Conservation (phyloP, 2,797 vertebrate genomes). For the Tarsius wallacei region DNA sequence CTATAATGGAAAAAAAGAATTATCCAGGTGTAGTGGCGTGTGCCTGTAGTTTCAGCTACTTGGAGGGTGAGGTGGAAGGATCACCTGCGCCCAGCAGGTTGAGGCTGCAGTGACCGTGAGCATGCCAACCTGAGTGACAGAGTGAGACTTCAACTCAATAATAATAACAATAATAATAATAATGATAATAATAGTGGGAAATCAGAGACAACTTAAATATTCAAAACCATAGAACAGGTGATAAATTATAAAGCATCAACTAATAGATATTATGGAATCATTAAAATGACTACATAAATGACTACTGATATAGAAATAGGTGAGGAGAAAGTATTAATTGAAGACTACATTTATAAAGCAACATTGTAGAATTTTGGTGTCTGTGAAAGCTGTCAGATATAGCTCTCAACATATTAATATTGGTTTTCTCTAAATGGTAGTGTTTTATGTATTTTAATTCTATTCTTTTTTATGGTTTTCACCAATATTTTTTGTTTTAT, state of each 20-base stretch:
- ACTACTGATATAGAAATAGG: not conserved
- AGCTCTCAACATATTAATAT: not conserved
- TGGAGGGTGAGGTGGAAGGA: no score
- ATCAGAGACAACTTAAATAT: not conserved
- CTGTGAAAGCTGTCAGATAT: not conserved
- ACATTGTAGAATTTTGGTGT: not conserved
- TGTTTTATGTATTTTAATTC: not conserved
- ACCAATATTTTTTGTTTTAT: not conserved
- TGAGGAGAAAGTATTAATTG: not conserved
- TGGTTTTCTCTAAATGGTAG: not conserved
- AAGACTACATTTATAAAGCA: not conserved
- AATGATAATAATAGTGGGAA: not conserved
- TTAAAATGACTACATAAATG: not conserved
- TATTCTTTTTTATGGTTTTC: not conserved
- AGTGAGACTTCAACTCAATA: no score
- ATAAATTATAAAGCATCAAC: not conserved
- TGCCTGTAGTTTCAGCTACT: no score
- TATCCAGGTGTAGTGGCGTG: no score
- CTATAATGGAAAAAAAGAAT: no score
- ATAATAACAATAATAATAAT: no score
- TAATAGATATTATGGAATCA: not conserved
- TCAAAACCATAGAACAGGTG: not conserved
- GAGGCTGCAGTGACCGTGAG: no score
- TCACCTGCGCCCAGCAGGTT: no score
- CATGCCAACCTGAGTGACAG: no score